Percentiles rank a stretch among this genome's conserved stretches.
Conservation (phyloP, 2,888 invertebrate genomes). For the Lasioglossum figueresi region DNA sequence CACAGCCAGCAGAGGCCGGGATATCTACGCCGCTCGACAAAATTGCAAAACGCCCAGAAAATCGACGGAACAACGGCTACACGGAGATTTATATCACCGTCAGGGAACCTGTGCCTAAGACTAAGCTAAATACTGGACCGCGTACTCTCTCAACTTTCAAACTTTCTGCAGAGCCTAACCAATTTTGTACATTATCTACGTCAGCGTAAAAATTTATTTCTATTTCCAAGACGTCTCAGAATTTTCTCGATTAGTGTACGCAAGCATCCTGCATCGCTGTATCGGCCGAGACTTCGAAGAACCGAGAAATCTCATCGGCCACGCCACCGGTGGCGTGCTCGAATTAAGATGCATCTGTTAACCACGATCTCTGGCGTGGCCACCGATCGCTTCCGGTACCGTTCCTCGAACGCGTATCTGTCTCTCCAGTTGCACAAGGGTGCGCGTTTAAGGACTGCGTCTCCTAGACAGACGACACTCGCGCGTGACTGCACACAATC, state of each 20-base stretch:
- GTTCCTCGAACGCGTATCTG: constrained; percentile 16
- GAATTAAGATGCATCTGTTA: constrained; percentile 66
- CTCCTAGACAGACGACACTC: too few species aligned
- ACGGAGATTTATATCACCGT: background rate
- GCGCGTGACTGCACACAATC: too few species aligned
- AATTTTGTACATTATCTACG: too few species aligned
- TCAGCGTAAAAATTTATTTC: background rate
- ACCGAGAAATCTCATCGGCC: constrained; percentile 64
- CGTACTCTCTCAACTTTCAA: too few species aligned
- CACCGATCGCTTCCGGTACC: constrained; percentile 50
- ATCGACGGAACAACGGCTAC: background rate
- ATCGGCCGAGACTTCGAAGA: constrained; percentile 59
- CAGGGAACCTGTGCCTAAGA: background rate
- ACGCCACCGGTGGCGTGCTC: constrained; percentile 53
- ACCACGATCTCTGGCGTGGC: constrained; percentile 28
- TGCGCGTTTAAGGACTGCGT: too few species aligned
- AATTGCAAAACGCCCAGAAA: background rate
- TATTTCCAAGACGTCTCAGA: background rate
- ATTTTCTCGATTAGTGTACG: background rate
- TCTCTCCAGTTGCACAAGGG: background rate
- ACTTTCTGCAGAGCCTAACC: too few species aligned
- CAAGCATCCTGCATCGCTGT: background rate
- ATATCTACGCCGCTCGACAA: constrained; percentile 29
- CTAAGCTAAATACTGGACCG: background rate
- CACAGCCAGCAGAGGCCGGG: constrained; percentile 30